Base-by-base conservation (phyloP, 2,888 invertebrate species). In the Drosophila vallismaia region DNA sequence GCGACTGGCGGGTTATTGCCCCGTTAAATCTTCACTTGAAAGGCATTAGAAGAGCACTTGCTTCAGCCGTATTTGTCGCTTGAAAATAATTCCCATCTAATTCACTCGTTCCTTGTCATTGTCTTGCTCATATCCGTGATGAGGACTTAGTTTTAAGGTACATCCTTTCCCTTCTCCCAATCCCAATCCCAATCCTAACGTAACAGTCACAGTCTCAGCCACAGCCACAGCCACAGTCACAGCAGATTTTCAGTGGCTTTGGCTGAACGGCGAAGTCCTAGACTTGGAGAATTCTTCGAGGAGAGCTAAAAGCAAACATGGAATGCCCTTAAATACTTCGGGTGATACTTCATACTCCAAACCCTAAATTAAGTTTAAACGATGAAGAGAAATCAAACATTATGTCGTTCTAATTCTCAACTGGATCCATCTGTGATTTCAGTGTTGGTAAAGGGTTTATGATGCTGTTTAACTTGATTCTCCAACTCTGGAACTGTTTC, bases 81-180 rank as follows among this genome's bases (percentile, higher is more conserved):
- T 69, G 44, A 48, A 69, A 75, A 71, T 79, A 79, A 76, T 77
- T 77, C 77, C 73, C 66, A 51, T 73, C 71, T 83, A 81, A 87
- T 83, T 73, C 76, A 76, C 73, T 56, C 79, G 53, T 66, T 70
- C 66, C 72, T 62, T 73, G 74, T 57, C 80, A 76, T 83, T 82
- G 80, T 80, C 74, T 77, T 75, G 52, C 57, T 72, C 70, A 57
- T 70, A 81, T 76, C 74, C 74, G 70, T 60, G 81, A 75, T 78
- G 74, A 78, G 76, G 77, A 74, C 77, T 81, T 82, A 84, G 77
- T 71, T 79, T 76, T 76, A 74, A 36, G 77, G 76, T 71, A 44
- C 68, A 60, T 50, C 73, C 36, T 6, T 10, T 7, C 31, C 3
- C 46, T 12, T 8, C 29, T 19, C 9, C 38, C 38, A 19, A 40